A percentile compares a stretch with the other conserved stretches of the same genome.
Evolutionary conservation across 2,797 vertebrate species (phyloP).

Genomic region (Sandelia bainsii): DNA sequence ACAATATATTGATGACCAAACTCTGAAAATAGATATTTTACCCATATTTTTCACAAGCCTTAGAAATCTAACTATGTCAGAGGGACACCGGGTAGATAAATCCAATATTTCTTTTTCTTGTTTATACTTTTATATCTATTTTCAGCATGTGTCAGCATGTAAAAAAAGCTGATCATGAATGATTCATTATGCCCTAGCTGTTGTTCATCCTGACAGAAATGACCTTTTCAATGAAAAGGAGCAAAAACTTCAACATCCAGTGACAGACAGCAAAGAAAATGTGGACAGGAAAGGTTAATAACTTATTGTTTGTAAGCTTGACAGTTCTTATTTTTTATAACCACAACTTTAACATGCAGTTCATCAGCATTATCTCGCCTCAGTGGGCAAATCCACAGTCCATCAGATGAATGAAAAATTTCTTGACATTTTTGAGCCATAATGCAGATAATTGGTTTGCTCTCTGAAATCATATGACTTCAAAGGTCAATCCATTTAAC

Average conservation of each 20-base stretch:
- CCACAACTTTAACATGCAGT: slow-evolving; percentile 13
- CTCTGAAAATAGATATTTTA: not conserved
- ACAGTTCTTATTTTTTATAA: not conserved
- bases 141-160: not conserved
- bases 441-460: slow-evolving; percentile 15
- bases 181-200: slow-evolving; percentile 28
- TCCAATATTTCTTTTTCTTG: not conserved
- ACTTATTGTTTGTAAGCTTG: slow-evolving; percentile 15
- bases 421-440: not conserved
- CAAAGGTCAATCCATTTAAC: slow-evolving; percentile 31
- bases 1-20: not conserved
- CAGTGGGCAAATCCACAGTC: slow-evolving; percentile 9
- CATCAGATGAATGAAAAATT: slow-evolving; percentile 13
- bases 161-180: not conserved
- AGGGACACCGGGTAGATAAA: not conserved
- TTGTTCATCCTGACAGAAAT: slow-evolving; percentile 26
- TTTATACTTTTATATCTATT: not conserved
- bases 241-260: slow-evolving; percentile 14
- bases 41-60: not conserved
- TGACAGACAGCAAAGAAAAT: slow-evolving; percentile 24
- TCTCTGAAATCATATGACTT: not conserved
- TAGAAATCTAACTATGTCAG: not conserved
- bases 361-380: slow-evolving; percentile 25
- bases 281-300: slow-evolving; percentile 52
- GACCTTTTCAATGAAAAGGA: slow-evolving; percentile 39